Conservation (phyloP, 2,797 vertebrate genomes). For the Meda fulgida region DNA sequence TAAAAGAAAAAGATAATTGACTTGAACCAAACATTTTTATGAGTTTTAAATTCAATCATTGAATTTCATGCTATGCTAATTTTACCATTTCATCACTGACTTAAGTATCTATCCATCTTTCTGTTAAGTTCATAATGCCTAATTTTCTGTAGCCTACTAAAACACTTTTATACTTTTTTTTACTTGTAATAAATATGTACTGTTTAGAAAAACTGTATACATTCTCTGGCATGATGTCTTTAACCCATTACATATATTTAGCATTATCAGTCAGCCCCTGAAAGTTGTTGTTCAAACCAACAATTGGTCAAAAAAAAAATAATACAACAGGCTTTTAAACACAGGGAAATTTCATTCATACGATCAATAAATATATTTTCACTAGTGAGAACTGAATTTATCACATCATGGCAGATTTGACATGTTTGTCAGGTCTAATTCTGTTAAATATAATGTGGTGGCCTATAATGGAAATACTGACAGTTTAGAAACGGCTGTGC, state of each 20-base stretch:
- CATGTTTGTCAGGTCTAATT: not conserved
- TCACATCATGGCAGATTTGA: not conserved
- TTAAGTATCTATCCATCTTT: not conserved
- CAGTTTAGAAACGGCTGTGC: not conserved
- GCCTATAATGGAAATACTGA: constrained; percentile 13
- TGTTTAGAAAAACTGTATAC: not conserved
- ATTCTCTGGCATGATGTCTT: not conserved
- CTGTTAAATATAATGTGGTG: not conserved
- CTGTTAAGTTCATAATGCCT: not conserved
- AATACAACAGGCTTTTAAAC: not conserved
- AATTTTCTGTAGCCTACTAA: not conserved
- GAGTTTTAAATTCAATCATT: too few relatives aligned
- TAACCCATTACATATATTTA: not conserved
- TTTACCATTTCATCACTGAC: too few relatives aligned
- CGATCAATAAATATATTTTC: not conserved
- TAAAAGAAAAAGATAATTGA: too few relatives aligned
- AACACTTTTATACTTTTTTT: not conserved
- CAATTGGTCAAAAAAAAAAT: not conserved
- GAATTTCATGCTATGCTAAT: too few relatives aligned
- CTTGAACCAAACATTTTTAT: too few relatives aligned
- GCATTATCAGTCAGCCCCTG: not conserved
- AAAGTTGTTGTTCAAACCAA: not conserved
- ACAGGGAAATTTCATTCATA: not conserved
- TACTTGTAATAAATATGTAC: not conserved
- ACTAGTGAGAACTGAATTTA: not conserved